Evolutionary conservation across 1,140 invertebrate species (phyloP).

Genomic region (Aricia agestis): DNA sequence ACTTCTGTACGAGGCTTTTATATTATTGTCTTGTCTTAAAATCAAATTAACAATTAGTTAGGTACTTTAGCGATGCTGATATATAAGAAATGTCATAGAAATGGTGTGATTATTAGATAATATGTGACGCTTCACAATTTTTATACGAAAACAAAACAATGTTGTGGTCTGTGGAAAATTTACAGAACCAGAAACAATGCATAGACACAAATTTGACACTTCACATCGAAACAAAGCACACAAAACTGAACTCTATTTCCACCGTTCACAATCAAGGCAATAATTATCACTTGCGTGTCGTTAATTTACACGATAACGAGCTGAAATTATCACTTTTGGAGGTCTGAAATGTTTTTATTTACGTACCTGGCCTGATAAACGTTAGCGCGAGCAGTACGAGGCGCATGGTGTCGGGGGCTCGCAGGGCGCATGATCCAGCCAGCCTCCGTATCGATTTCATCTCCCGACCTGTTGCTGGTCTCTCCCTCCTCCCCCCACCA

Average conservation of each 20-base stretch:
- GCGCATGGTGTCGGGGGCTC: slow-evolving; percentile 55
- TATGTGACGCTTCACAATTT: no score
- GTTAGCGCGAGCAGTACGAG: slow-evolving; percentile 56
- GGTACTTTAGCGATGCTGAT: no score
- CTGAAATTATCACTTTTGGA: not conserved
- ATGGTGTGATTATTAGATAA: no score
- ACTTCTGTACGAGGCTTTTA: no score
- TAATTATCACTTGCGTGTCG: not conserved
- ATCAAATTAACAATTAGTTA: no score
- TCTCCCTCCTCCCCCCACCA: slow-evolving; percentile 44
- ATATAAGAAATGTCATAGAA: no score
- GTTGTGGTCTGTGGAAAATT: not conserved
- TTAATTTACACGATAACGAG: not conserved
- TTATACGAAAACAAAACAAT: not conserved
- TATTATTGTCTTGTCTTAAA: no score
- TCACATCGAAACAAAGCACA: not conserved
- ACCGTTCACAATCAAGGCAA: not conserved
- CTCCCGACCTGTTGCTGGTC: slow-evolving; percentile 61
- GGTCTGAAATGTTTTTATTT: slow-evolving; percentile 37
- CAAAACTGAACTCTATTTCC: not conserved
- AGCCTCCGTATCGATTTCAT: slow-evolving; percentile 64
- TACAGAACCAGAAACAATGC: not conserved
- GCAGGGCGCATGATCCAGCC: slow-evolving; percentile 49
- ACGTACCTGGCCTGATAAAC: slow-evolving; percentile 60
- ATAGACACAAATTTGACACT: slow-evolving; percentile 3